Base-by-base conservation (phyloP, 2,888 invertebrate species). In the Norana najaformis region DNA sequence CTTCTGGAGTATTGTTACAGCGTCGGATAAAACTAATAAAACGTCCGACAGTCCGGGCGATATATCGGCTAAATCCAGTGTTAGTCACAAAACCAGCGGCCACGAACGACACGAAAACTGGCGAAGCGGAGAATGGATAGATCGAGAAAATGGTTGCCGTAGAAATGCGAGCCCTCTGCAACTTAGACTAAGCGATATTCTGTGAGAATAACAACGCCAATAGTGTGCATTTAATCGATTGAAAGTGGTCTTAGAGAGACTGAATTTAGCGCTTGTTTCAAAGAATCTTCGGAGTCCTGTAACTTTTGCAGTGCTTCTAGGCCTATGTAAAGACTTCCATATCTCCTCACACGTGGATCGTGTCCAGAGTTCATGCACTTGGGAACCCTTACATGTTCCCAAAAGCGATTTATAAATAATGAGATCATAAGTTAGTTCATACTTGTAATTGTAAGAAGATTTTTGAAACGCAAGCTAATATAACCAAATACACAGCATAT, bases 11-110 rank as follows among this genome's bases (percentile, higher is more conserved):
- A 37, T 37, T 37, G 37, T 85, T 37, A 85, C 37, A 36, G 36
- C 23, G 35, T 35, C 37, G 36, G 85, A 85, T 85, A 37, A 85
- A 36, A 85, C 85, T 85, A 85, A 85, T 85, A 85, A 69, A 69
- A 69, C 69, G 69, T 69, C 69, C 8, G 69, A 69, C 69, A 8
- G n/a, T n/a, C 30, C 30, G 69, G 69, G 6, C 23, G 69, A 69
- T 69, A 69, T 69, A 69, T 69, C 69, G 69, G 69, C 30, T n/a
- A 69, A 69, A 8, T 69, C 30, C 30, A 69, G 69, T 69, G 69
- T 69, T 69, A 69, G 30, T 69, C 69, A 69, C 13, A n/a, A n/a
- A 69, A 8, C 69, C 69, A n/a, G 69, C 13, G n/a, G 69, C 69
- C n/a, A 69, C 11, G 69, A 69, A 69, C 69, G n/a, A 69, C 30